Conservation (phyloP, 1,140 invertebrate genomes). For the Trialeurodes vaporariorum region DNA sequence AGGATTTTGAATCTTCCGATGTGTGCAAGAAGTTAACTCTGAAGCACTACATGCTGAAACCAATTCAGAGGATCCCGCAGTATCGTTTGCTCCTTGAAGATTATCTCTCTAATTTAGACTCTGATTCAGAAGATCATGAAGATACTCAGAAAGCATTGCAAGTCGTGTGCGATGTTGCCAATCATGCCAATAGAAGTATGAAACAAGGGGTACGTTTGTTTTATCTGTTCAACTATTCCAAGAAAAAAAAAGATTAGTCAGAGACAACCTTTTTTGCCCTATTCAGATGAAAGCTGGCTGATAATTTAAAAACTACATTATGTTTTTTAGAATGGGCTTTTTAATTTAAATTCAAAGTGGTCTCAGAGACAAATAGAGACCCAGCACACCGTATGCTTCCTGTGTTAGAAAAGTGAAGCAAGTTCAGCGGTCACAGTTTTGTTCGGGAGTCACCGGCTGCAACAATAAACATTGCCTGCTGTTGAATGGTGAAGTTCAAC, state of each 20-base stretch:
- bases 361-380: too few relatives aligned
- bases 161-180: slow-evolving; percentile 58
- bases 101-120: slow-evolving; percentile 47
- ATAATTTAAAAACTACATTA: too few relatives aligned
- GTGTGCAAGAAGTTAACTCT: slow-evolving; percentile 50
- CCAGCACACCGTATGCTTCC: too few relatives aligned
- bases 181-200: slow-evolving; percentile 62
- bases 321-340: slow-evolving; percentile 8
- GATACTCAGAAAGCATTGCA: slow-evolving; percentile 51
- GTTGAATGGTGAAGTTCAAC: too few relatives aligned
- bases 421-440: too few relatives aligned
- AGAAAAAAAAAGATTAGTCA: too few relatives aligned
- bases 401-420: too few relatives aligned
- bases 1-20: slow-evolving; percentile 51
- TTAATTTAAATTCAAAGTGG: neutral
- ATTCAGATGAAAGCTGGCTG: too few relatives aligned
- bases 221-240: too few relatives aligned
- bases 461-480: too few relatives aligned
- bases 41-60: slow-evolving; percentile 63
- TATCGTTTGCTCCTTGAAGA: slow-evolving; percentile 55
- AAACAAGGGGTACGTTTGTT: slow-evolving; percentile 42
- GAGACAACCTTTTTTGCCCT: too few relatives aligned
- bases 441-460: too few relatives aligned
- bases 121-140: slow-evolving; percentile 47
- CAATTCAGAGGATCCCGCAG: slow-evolving; percentile 58